Percentiles rank a stretch among this genome's conserved stretches.
These are phyloP conservation scores for Caenorhabditis doughertyi DNA, from an alignment of 2,888 invertebrate species.

Conservation along the genomic window DNA sequence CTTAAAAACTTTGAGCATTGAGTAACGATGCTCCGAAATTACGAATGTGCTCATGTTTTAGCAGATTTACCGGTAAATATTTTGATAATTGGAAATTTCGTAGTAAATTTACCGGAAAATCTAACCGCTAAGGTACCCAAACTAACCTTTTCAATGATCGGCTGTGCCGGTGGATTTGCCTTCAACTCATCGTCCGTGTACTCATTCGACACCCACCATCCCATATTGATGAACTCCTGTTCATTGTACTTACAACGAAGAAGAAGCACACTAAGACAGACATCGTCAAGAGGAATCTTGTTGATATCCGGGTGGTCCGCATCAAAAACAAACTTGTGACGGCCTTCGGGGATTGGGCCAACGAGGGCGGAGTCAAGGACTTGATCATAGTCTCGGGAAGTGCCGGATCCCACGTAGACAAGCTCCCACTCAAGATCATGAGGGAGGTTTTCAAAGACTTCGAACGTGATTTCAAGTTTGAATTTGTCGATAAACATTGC, in stretches of 20 bases:
- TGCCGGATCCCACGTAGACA: slow-evolving; percentile 93
- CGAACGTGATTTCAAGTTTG: slow-evolving; percentile 98
- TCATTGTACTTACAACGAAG: slow-evolving; percentile 88
- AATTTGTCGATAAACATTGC: slow-evolving; percentile 96
- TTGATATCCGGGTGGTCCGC: slow-evolving; percentile 95
- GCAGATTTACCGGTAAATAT: too few species aligned
- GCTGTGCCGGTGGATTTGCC: slow-evolving; percentile 94
- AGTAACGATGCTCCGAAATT: too few species aligned
- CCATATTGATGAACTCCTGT: slow-evolving; percentile 92
- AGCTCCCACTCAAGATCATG: slow-evolving; percentile 99
- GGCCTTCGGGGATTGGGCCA: slow-evolving; percentile 96
- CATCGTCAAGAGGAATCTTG: slow-evolving; percentile 95
- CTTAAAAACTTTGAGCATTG: too few species aligned
- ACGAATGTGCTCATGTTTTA: too few species aligned
- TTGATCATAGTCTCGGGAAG: slow-evolving; percentile 89
- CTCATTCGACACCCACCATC: slow-evolving; percentile 98
- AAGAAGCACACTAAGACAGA: slow-evolving; percentile 98
- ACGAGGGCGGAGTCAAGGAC: slow-evolving; percentile 97
- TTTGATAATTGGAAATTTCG: too few species aligned
- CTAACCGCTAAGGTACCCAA: too few species aligned
- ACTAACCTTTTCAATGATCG: slow-evolving; percentile 96
- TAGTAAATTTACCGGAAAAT: too few species aligned
- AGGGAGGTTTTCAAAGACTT: slow-evolving; percentile 96
- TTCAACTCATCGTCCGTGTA: slow-evolving; percentile 94
- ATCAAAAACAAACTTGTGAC: slow-evolving; percentile 96